These are phyloP conservation scores for Palythoa grandis DNA, from an alignment of 92 coral and sea anemone genomes.

Conservation along the genomic window DNA sequence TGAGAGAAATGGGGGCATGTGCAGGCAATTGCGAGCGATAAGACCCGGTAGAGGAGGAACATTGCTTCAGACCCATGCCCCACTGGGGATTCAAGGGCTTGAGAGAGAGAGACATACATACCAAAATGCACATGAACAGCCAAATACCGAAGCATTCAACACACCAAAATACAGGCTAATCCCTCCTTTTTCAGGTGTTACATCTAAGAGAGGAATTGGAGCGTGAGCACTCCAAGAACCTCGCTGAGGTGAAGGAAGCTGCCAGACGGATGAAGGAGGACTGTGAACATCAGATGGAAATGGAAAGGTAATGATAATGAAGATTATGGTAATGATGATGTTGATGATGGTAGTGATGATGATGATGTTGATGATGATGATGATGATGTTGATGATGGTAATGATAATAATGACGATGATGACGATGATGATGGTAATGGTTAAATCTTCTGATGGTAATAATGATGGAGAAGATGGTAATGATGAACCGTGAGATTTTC, in stretches of 20 bases:
- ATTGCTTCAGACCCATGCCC: background rate
- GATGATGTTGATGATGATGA: background rate
- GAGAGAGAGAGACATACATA: background rate
- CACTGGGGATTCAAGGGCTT: background rate
- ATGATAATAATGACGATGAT: no score
- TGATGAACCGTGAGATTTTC: no score
- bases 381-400: background rate
- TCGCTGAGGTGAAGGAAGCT: conserved; percentile 91
- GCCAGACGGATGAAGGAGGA: conserved; percentile 95
- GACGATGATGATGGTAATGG: no score
- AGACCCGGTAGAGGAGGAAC: no score
- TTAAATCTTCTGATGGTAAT: no score
- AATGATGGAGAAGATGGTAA: no score
- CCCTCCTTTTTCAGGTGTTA: conserved; percentile 54
- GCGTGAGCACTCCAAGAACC: conserved; percentile 84
- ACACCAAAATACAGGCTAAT: background rate
- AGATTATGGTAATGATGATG: background rate
- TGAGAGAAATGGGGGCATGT: no score
- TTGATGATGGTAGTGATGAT: background rate
- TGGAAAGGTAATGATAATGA: conserved; percentile 79
- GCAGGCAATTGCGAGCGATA: no score
- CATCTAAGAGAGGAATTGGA: conserved; percentile 80
- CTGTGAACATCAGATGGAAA: conserved; percentile 91
- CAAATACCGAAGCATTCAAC: background rate
- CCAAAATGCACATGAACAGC: background rate